phyloP scores from a whole-genome alignment of 2,888 invertebrate species.

The Pollenia amentaria region DNA sequence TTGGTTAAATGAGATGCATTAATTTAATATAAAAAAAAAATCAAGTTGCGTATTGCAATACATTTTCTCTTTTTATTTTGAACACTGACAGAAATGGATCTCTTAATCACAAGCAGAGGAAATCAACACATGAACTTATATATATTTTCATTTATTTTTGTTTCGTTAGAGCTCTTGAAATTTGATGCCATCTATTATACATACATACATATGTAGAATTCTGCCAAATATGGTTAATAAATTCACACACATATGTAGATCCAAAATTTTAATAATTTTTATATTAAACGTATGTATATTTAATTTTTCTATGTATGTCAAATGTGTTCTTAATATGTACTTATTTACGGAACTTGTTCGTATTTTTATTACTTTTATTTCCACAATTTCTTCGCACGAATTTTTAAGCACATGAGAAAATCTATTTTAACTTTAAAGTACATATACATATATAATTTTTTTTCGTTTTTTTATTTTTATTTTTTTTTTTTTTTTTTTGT shows the following conservation, averaged over 20 bases:
- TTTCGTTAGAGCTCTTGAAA: conserved; percentile 80
- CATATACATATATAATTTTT: conserved; percentile 15
- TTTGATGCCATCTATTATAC: conserved; percentile 80
- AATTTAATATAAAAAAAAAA: not conserved
- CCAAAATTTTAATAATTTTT: conserved; percentile 4
- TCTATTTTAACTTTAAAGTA: conserved; percentile 36
- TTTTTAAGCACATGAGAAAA: conserved; percentile 16
- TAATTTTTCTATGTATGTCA: not conserved
- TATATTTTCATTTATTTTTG: conserved; percentile 46
- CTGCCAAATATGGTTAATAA: conserved; percentile 81
- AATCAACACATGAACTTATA: conserved; percentile 49
- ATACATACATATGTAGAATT: conserved; percentile 76
- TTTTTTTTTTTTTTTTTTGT: too few species aligned
- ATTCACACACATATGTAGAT: not conserved
- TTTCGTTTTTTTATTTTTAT: too few species aligned
- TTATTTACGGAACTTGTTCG: conserved; percentile 30
- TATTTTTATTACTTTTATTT: conserved; percentile 43
- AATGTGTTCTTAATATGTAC: not conserved
- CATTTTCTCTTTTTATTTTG: not conserved
- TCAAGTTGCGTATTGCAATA: not conserved
- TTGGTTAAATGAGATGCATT: conserved; percentile 5
- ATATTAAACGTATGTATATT: not conserved
- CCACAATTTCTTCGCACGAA: conserved; percentile 12
- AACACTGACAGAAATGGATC: not conserved
- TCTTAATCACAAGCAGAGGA: conserved; percentile 8